phyloP scores from a whole-genome alignment of 1,140 invertebrate genomes.

The Dendroctonus ponderosae region DNA sequence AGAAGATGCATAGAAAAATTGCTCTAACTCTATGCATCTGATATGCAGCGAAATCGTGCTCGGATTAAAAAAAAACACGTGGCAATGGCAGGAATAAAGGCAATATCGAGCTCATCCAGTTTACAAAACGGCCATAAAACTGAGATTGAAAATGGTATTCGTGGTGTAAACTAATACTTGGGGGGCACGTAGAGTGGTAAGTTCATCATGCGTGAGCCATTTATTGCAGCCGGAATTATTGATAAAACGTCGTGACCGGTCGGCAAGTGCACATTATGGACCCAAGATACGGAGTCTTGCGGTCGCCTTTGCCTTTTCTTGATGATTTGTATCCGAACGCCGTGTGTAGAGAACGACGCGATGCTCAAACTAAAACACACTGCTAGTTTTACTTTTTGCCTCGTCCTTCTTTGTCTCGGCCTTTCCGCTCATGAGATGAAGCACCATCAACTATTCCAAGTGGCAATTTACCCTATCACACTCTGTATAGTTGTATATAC shows the following conservation, averaged over 20 bases:
- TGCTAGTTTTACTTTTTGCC: constrained; percentile 13
- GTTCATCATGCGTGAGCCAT: constrained; percentile 43
- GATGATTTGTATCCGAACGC: constrained; percentile 39
- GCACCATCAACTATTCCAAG: too few species aligned
- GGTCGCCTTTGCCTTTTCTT: constrained; percentile 26
- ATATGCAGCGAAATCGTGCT: too few species aligned
- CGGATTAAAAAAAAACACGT: too few species aligned
- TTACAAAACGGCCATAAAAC: too few species aligned
- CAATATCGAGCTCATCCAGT: too few species aligned
- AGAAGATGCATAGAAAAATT: too few species aligned
- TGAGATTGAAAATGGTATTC: constrained; percentile 16
- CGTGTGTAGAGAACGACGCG: constrained; percentile 28
- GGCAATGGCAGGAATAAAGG: too few species aligned
- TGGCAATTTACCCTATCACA: too few species aligned
- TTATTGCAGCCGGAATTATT: constrained; percentile 40
- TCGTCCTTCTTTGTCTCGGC: constrained; percentile 6
- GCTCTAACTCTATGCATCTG: too few species aligned
- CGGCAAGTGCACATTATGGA: constrained; percentile 42
- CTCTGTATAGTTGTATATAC: too few species aligned
- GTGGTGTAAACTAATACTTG: constrained; percentile 28
- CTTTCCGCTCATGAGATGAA: too few species aligned
- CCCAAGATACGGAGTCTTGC: constrained; percentile 28
- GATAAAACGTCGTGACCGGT: constrained; percentile 37
- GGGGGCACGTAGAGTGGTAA: constrained; percentile 39
- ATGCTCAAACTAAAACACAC: constrained; percentile 25